These are phyloP conservation scores for Phthorimaea operculella DNA, from an alignment of 1,140 invertebrate species.

Conservation along the genomic window DNA sequence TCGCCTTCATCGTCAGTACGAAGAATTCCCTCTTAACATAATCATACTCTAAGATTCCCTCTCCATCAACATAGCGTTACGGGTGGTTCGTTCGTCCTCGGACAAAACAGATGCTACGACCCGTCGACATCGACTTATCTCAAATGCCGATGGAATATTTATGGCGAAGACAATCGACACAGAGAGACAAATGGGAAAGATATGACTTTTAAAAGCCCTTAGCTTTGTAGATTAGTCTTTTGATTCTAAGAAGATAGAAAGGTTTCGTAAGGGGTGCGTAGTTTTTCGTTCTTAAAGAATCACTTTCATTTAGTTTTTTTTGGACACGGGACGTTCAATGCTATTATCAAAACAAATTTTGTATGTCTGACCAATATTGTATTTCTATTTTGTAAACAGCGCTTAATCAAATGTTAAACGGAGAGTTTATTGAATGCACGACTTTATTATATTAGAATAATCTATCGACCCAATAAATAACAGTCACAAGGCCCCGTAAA, in stretches of 20 bases:
- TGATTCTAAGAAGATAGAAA: too few species aligned
- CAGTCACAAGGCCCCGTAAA: background rate
- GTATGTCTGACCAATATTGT: too few species aligned
- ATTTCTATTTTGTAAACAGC: too few species aligned
- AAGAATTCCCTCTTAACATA: too few species aligned
- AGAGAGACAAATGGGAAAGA: constrained; percentile 59
- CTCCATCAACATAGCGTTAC: constrained; percentile 34
- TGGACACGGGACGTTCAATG: too few species aligned
- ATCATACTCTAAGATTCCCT: background rate
- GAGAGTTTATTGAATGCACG: background rate
- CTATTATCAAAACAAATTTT: too few species aligned
- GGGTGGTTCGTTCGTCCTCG: constrained; percentile 60
- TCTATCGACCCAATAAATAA: background rate
- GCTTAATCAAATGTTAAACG: background rate
- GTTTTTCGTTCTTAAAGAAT: too few species aligned
- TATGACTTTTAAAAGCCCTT: constrained; percentile 18
- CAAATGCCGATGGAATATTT: constrained; percentile 60
- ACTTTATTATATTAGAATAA: background rate
- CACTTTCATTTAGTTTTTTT: too few species aligned
- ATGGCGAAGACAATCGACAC: constrained; percentile 50
- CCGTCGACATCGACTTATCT: constrained; percentile 56
- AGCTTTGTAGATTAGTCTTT: background rate
- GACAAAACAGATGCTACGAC: constrained; percentile 56
- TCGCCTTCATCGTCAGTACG: too few species aligned
- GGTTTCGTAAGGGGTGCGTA: too few species aligned